These are phyloP conservation scores for Subacronicta megacephala DNA, from an alignment of 2,888 invertebrate species.

Conservation along the genomic window DNA sequence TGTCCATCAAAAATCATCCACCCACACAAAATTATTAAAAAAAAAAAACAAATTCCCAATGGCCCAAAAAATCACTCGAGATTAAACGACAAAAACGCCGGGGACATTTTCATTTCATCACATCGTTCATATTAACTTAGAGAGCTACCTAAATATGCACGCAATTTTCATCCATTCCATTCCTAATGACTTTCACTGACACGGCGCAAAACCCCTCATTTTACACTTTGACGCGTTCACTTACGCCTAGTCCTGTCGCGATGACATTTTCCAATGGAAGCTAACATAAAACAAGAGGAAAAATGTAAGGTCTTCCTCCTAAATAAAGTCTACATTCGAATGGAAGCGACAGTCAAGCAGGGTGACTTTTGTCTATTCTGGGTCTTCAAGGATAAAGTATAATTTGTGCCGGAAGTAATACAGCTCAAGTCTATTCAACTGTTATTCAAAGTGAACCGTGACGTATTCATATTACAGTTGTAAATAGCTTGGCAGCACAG, in stretches of 20 bases:
- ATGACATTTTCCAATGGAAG: constrained; percentile 85
- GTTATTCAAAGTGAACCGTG: constrained; percentile 66
- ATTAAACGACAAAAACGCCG: constrained; percentile 68
- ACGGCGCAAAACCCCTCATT: constrained; percentile 88
- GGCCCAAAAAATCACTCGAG: constrained; percentile 67
- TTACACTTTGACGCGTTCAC: constrained; percentile 90
- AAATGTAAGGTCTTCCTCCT: constrained; percentile 59
- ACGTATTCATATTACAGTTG: constrained; percentile 55
- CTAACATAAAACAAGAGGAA: constrained; percentile 67
- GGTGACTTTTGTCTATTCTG: constrained; percentile 86
- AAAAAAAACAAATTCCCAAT: constrained; percentile 59
- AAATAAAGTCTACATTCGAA: constrained; percentile 76
- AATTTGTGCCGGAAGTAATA: constrained; percentile 70
- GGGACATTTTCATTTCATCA: constrained; percentile 82
- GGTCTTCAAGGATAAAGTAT: constrained; percentile 84
- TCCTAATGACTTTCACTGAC: constrained; percentile 89
- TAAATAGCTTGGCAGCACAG: constrained; percentile 53
- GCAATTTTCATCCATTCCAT: constrained; percentile 88
- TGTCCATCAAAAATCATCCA: constrained; percentile 34
- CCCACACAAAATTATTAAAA: constrained; percentile 56
- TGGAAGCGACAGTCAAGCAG: constrained; percentile 59
- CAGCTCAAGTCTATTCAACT: constrained; percentile 61
- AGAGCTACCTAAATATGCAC: constrained; percentile 85
- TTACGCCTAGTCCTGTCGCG: constrained; percentile 85
- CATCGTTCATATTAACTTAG: constrained; percentile 83